phyloP scores from a whole-genome alignment of 2,113 vertebrate species.

The Heterotilapia buettikoferi region DNA sequence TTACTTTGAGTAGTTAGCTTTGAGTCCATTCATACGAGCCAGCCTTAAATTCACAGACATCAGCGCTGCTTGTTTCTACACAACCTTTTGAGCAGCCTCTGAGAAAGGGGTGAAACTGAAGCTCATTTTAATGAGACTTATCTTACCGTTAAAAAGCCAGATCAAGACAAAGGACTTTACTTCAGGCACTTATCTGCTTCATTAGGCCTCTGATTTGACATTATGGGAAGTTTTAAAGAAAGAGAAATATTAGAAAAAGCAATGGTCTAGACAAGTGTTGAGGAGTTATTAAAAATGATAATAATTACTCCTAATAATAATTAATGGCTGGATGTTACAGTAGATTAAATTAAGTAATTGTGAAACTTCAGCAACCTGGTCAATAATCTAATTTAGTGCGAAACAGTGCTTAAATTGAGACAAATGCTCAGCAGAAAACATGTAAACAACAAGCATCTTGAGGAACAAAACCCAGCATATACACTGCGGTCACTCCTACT shows the following conservation, averaged over 20 bases:
- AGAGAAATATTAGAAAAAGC: not conserved
- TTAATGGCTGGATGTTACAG: not conserved
- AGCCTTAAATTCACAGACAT: not conserved
- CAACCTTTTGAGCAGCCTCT: not conserved
- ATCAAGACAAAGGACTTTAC: not conserved
- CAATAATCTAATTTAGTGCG: conserved; percentile 20
- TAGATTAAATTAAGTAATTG: conserved; percentile 10
- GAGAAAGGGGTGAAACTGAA: not conserved
- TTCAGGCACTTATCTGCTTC: not conserved
- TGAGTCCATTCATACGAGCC: not conserved
- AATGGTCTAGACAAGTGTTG: not conserved
- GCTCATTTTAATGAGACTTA: not conserved
- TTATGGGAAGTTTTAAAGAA: not conserved
- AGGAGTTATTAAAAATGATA: not conserved
- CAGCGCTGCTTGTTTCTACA: not conserved
- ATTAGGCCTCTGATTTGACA: not conserved
- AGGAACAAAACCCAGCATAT: not conserved
- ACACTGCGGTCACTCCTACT: not conserved
- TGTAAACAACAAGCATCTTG: not conserved
- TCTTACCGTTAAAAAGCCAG: not conserved
- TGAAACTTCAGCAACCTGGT: conserved; percentile 8
- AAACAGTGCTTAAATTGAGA: not conserved
- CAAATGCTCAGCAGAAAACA: conserved; percentile 5
- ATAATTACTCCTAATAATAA: conserved; percentile 8
- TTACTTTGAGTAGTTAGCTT: not conserved